These are phyloP conservation scores for Helleia helle DNA, from an alignment of 2,888 invertebrate species.

Conservation along the genomic window DNA sequence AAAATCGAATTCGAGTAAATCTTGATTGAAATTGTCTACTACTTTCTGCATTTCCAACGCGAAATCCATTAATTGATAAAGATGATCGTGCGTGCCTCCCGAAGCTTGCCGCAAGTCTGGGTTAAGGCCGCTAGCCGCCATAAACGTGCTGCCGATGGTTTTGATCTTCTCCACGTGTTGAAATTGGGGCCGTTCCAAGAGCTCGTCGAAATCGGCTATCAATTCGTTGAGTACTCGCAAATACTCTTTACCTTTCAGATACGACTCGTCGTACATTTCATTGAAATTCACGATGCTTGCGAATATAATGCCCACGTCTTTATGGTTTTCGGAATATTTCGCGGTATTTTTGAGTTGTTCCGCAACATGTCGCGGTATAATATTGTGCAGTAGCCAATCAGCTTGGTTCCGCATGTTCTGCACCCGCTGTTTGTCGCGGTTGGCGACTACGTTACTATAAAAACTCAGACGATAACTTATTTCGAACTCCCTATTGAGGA, in stretches of 20 bases:
- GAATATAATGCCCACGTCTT: slow-evolving; percentile 93
- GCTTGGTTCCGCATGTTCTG: slow-evolving; percentile 96
- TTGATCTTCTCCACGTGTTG: slow-evolving; percentile 97
- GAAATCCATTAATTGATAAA: slow-evolving; percentile 94
- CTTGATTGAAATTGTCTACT: slow-evolving; percentile 89
- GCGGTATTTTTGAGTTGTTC: slow-evolving; percentile 94
- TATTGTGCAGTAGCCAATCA: slow-evolving; percentile 96
- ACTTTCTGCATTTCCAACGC: slow-evolving; percentile 92
- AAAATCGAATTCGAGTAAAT: slow-evolving; percentile 91
- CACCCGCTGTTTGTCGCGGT: slow-evolving; percentile 89
- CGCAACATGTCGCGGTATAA: slow-evolving; percentile 96
- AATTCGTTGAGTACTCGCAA: slow-evolving; percentile 95
- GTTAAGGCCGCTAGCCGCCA: slow-evolving; percentile 97
- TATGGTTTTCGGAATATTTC: slow-evolving; percentile 95
- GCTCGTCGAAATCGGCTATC: slow-evolving; percentile 96
- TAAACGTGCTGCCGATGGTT: slow-evolving; percentile 96
- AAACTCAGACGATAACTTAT: slow-evolving; percentile 94
- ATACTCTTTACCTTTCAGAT: slow-evolving; percentile 95
- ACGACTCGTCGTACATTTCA: slow-evolving; percentile 98
- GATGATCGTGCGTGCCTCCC: slow-evolving; percentile 81
- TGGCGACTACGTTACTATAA: slow-evolving; percentile 93
- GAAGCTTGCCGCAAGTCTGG: slow-evolving; percentile 81
- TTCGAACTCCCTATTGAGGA: slow-evolving; percentile 96
- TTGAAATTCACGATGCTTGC: slow-evolving; percentile 98
- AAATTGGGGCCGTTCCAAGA: slow-evolving; percentile 86